These are phyloP conservation scores for Psilopsiagon aurifrons DNA, from an alignment of 2,113 vertebrate genomes.

Conservation along the genomic window DNA sequence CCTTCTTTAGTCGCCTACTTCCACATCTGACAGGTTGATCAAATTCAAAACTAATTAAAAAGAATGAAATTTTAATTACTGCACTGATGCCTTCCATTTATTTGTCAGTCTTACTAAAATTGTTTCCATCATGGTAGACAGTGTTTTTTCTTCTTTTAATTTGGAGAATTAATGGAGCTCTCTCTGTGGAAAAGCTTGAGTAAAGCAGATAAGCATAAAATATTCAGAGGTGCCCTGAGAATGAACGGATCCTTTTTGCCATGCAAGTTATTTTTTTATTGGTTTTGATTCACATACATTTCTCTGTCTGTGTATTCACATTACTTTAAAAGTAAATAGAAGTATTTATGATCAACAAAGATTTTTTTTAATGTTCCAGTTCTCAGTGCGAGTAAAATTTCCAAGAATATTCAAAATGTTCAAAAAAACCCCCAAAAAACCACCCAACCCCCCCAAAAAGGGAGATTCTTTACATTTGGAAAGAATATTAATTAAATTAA, in stretches of 20 bases:
- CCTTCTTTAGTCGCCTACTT: slow-evolving; percentile 4
- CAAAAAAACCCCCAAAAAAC: too few species aligned
- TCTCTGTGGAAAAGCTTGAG: background rate
- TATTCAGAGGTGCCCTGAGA: background rate
- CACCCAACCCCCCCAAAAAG: too few species aligned
- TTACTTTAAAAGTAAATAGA: background rate
- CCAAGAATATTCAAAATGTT: background rate
- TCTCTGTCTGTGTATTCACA: background rate
- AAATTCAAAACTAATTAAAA: slow-evolving; percentile 49
- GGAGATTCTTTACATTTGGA: background rate
- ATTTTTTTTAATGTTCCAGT: background rate
- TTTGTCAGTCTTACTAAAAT: slow-evolving; percentile 22
- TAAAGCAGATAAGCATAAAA: background rate
- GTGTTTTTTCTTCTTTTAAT: background rate
- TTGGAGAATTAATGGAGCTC: background rate
- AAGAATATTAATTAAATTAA: background rate
- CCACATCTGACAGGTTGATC: background rate
- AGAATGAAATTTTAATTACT: slow-evolving; percentile 23
- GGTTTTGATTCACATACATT: background rate
- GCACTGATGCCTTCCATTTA: background rate
- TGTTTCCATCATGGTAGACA: background rate
- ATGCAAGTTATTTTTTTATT: background rate
- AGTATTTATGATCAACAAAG: background rate
- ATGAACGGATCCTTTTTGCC: background rate
- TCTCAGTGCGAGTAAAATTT: background rate